phyloP scores from a whole-genome alignment of 1,140 invertebrate genomes.

The Drosophila chauvacae region DNA sequence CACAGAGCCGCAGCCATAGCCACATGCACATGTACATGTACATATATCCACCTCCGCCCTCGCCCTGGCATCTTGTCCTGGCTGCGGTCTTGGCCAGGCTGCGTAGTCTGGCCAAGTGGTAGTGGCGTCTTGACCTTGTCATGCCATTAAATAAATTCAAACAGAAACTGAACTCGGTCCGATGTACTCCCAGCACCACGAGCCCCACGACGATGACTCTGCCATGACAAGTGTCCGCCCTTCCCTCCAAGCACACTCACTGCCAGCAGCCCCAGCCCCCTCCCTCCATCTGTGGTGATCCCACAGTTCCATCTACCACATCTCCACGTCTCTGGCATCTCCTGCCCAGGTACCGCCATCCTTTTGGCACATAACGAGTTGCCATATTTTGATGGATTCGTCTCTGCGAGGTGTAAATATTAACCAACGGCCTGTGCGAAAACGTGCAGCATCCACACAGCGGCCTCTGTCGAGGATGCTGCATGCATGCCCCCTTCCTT shows the following conservation, averaged over 20 bases:
- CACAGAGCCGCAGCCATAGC: not conserved
- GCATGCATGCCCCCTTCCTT: conserved; percentile 1
- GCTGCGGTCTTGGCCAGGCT: conserved; percentile 4
- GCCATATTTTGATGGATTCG: conserved; percentile 79
- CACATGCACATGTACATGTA: not conserved
- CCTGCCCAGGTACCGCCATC: not conserved
- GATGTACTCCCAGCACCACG: conserved; percentile 19
- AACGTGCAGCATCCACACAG: conserved; percentile 52
- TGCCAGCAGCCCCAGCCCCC: not conserved
- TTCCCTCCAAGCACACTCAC: conserved; percentile 14
- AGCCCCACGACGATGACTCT: not conserved
- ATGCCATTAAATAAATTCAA: conserved; percentile 80
- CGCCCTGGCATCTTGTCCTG: not conserved
- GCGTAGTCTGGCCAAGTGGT: conserved; percentile 54
- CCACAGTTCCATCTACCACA: conserved; percentile 20
- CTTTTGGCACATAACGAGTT: conserved; percentile 69
- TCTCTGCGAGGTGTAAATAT: conserved; percentile 76
- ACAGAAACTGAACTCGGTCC: conserved; percentile 74
- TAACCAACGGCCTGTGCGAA: conserved; percentile 76
- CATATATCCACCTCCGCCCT: not conserved
- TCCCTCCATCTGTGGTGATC: conserved; percentile 31
- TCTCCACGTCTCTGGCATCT: conserved; percentile 2
- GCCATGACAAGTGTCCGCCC: conserved; percentile 74
- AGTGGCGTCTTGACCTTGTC: conserved; percentile 81
- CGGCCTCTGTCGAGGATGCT: conserved; percentile 8